Evolutionary conservation across 2,888 invertebrate genomes (phyloP).

Genomic region (Platycheirus albimanus): DNA sequence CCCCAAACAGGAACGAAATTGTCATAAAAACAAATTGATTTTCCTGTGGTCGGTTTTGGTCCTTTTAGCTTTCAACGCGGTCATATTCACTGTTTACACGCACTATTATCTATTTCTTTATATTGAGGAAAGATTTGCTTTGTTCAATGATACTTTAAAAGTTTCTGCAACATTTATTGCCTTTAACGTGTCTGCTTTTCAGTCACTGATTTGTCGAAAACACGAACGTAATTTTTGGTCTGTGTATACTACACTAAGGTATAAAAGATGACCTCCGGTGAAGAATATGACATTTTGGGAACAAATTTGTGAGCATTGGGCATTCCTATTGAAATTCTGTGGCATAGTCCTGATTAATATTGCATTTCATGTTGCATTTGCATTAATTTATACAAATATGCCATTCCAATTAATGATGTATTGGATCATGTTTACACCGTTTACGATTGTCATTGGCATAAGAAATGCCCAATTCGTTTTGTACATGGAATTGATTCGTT

Average conservation of each 20-base stretch:
- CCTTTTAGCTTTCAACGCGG: background rate
- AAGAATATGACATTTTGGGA: background rate
- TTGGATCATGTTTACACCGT: conserved; percentile 78
- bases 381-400: conserved; percentile 40
- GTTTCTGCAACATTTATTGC: conserved; percentile 76
- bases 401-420: conserved; percentile 75
- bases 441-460: conserved; percentile 74
- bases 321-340: conserved; percentile 5
- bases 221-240: conserved; percentile 59
- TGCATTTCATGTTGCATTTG: background rate
- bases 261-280: background rate
- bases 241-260: conserved; percentile 7
- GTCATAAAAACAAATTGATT: background rate
- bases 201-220: conserved; percentile 22
- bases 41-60: conserved; percentile 10
- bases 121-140: conserved; percentile 75
- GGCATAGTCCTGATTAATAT: background rate
- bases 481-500: conserved; percentile 78
- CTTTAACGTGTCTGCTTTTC: conserved; percentile 51
- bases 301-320: background rate
- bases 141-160: conserved; percentile 74
- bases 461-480: conserved; percentile 78
- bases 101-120: conserved; percentile 38
- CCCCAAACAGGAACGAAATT: conserved; percentile 39
- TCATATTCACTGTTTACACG: background rate